These are phyloP conservation scores for Nothocercus julius DNA, from an alignment of 2,113 vertebrate species.

Conservation along the genomic window DNA sequence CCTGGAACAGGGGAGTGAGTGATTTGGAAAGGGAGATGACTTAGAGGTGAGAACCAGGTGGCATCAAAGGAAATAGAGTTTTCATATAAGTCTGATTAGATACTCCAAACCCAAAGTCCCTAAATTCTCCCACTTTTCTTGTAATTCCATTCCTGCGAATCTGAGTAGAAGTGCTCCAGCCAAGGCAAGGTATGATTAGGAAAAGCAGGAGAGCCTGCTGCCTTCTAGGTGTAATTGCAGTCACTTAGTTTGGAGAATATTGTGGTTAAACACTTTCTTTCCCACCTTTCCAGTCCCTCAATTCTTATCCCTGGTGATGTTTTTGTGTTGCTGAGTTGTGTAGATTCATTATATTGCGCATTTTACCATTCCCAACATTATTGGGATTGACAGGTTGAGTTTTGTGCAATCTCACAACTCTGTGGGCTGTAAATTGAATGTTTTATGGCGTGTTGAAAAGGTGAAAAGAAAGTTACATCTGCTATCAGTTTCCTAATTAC, in stretches of 20 bases:
- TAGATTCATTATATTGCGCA: background rate
- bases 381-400: slow-evolving; percentile 25
- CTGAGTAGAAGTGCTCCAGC: background rate
- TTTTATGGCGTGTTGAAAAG: slow-evolving; percentile 47
- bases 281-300: rapidly evolving
- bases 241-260: background rate
- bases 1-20: background rate
- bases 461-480: slow-evolving; percentile 43
- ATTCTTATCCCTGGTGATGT: background rate
- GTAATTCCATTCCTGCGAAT: background rate
- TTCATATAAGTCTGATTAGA: background rate
- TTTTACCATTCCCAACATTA: background rate
- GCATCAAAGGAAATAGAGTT: slow-evolving; percentile 27
- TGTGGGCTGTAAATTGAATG: slow-evolving; percentile 24
- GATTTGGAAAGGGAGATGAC: background rate
- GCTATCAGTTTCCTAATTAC: slow-evolving; percentile 39
- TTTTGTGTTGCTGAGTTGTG: background rate
- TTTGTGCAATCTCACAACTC: slow-evolving; percentile 53
- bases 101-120: background rate
- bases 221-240: background rate
- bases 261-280: background rate
- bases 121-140: background rate
- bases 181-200: background rate
- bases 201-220: background rate
- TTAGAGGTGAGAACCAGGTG: slow-evolving; percentile 13